phyloP scores from a whole-genome alignment of 2,888 invertebrate species.

The Parnassius glacialis region DNA sequence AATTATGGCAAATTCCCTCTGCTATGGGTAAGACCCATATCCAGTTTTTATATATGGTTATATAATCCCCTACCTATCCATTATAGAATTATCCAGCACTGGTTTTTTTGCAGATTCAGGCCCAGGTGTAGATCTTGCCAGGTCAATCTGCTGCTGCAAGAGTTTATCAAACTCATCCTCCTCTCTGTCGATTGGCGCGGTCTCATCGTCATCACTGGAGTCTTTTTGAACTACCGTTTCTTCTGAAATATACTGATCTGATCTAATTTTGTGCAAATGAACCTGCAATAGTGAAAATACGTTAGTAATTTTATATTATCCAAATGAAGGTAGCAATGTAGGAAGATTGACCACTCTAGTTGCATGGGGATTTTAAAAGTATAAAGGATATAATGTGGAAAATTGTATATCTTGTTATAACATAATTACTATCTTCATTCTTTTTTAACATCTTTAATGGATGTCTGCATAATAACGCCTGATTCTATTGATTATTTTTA shows the following conservation, averaged over 20 bases:
- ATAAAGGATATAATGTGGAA: no score
- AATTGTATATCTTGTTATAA: no score
- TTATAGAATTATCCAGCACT: constrained; percentile 36
- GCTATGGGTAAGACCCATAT: no score
- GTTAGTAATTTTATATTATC: no score
- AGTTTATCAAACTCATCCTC: constrained; percentile 84
- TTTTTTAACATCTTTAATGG: no score
- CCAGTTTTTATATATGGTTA: constrained; percentile 1
- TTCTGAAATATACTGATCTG: constrained; percentile 79
- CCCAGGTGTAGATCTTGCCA: constrained; percentile 71
- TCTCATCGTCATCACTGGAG: constrained; percentile 73
- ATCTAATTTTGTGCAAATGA: constrained; percentile 83
- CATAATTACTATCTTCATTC: no score
- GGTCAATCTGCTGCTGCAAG: constrained; percentile 83
- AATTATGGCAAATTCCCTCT: no score
- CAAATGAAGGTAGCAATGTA: no score
- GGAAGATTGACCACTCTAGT: no score
- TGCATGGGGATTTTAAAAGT: no score
- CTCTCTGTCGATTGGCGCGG: constrained; percentile 50
- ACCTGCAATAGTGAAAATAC: constrained; percentile 64
- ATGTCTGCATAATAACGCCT: no score
- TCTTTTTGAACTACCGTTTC: constrained; percentile 65
- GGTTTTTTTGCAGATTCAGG: constrained; percentile 50
- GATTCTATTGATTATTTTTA: no score
- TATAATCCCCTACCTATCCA: constrained; percentile 31